Evolutionary conservation across 2,888 invertebrate genomes (phyloP).

Genomic region (Isotomurus palustris): DNA sequence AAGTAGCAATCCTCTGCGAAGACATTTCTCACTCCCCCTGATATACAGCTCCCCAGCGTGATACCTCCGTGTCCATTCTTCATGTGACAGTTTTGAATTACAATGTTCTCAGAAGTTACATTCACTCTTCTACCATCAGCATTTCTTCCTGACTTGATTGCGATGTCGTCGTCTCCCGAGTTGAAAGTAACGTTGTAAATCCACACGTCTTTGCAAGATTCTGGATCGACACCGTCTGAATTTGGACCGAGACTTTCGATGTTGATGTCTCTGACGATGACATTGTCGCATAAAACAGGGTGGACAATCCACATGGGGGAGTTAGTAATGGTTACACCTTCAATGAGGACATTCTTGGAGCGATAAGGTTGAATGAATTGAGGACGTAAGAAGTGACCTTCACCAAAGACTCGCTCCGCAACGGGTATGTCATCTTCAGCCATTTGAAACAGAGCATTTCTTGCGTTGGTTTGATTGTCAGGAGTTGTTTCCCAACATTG

Average conservation of each 20-base stretch:
- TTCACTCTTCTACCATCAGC: constrained; percentile 2
- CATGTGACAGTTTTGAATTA: constrained; percentile 9
- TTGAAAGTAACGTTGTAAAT: constrained; percentile 6
- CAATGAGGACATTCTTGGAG: constrained; percentile 3
- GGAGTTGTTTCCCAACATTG: constrained; percentile 1
- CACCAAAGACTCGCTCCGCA: constrained; percentile 5
- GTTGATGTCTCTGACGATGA: constrained; percentile 1
- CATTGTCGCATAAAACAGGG: constrained; percentile 5
- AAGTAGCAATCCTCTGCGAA: background rate
- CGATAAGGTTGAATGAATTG: constrained; percentile 4
- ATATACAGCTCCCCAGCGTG: constrained; percentile 2
- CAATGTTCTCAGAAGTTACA: constrained; percentile 7
- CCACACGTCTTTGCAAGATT: constrained; percentile 2
- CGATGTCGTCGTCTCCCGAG: background rate
- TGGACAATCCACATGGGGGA: constrained; percentile 11
- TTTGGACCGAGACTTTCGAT: constrained; percentile 3
- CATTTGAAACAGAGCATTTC: constrained; percentile 2
- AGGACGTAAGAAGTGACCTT: constrained; percentile 3
- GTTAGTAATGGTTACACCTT: background rate
- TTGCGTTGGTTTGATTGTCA: background rate
- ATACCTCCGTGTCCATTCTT: constrained; percentile 8
- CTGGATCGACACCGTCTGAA: constrained; percentile 6
- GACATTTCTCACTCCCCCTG: constrained; percentile 2
- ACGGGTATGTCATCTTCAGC: background rate
- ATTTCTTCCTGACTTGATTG: constrained; percentile 7